Base-by-base conservation (phyloP, 1,140 invertebrate species). In the Drosophila novamexicana region DNA sequence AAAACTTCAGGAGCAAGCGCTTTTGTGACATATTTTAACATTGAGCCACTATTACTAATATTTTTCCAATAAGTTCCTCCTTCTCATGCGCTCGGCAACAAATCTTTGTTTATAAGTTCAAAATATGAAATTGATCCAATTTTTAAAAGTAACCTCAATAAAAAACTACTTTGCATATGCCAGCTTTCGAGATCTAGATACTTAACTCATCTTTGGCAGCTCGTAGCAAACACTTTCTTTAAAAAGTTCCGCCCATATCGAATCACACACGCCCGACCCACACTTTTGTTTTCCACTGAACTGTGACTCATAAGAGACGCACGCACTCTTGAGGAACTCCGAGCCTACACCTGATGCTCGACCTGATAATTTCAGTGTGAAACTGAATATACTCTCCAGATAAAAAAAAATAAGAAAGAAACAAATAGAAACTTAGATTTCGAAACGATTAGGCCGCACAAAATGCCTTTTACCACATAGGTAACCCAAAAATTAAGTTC, bases 131-230 rank as follows among this genome's bases (percentile, higher is more conserved):
- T 67, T 54, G 63, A 73, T 67, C 32, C 47, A 16, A 29, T 7
- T 52, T 7, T 7, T 14, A 16, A 32, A 37, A 9, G 6, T n/a
- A 2, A 40, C 8, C 62, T 32, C 52, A 72, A 52, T 57, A 49
- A 29, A 52, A 52, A 59, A 40, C 63, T 42, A 59, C 70, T 68
- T 61, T 62, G 57, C 71, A 74, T 68, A 61, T 68, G 14, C 8
- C 9, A 45, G 39, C 10, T 7, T 29, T 1, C 0, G 14, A 57
- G 65, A 78, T 78, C 79, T 78, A 67, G 42, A 81, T 75, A 57
- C 59, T 67, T 85, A 78, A 85, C 69, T 85, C 78, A 85, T 78
- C 64, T 85, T 69, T 81, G 75, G 80, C 82, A 86, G 70, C 53
- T 81, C 65, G 62, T 68, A 78, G 70, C 57, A 79, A 68, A 79